phyloP scores from a whole-genome alignment of 2,113 vertebrate species.

The Sisor rabdophorus region DNA sequence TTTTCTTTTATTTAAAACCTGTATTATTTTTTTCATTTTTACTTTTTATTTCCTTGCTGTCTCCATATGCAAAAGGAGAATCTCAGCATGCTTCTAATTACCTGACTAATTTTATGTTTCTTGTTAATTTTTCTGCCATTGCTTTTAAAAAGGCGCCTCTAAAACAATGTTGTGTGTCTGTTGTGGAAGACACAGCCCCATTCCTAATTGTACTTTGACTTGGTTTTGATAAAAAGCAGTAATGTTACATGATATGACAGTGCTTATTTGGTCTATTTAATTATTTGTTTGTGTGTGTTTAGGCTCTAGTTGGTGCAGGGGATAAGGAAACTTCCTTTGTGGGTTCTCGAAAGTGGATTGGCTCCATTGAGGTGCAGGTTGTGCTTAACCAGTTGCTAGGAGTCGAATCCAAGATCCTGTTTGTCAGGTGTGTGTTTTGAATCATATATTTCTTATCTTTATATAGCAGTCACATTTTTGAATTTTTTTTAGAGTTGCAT shows the following conservation, averaged over 20 bases:
- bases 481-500: neutral
- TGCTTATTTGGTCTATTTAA: neutral
- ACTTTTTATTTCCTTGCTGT: too few relatives aligned
- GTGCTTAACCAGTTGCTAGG: conserved; percentile 85
- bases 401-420: conserved; percentile 90
- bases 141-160: too few relatives aligned
- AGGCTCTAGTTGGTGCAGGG: conserved; percentile 88
- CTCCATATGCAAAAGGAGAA: too few relatives aligned
- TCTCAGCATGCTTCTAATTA: too few relatives aligned
- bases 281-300: conserved; percentile 38
- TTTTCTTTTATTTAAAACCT: too few relatives aligned
- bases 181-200: too few relatives aligned
- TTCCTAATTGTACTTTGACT: too few relatives aligned
- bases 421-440: conserved; percentile 73
- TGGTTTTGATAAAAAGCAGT: too few relatives aligned
- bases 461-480: neutral
- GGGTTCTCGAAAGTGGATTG: conserved; percentile 93
- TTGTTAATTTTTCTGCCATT: too few relatives aligned
- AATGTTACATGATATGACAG: neutral
- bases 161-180: too few relatives aligned
- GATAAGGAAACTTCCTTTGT: conserved; percentile 86
- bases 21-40: too few relatives aligned
- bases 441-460: neutral
- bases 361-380: conserved; percentile 89
- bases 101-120: too few relatives aligned